A percentile compares a stretch with the other conserved stretches of the same genome.
Evolutionary conservation across 2,888 invertebrate species (phyloP).

Genomic region (Pterostichus niger): DNA sequence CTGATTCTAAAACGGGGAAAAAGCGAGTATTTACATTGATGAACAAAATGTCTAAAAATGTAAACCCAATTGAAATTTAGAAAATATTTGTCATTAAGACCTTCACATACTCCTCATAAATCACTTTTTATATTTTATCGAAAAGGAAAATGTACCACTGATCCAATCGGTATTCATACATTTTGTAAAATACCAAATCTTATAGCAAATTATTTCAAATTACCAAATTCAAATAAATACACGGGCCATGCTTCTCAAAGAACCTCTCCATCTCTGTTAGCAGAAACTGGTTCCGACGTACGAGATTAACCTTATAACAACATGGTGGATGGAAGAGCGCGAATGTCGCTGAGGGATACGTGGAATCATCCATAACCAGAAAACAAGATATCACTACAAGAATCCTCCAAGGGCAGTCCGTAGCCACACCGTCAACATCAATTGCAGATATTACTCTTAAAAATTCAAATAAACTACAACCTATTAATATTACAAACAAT

Average conservation of each 20-base stretch:
- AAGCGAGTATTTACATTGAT: not conserved
- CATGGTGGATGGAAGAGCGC: not conserved
- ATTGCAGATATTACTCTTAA: not conserved
- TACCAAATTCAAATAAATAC: not conserved
- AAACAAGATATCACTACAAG: not conserved
- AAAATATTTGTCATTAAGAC: constrained; percentile 7
- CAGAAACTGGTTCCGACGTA: constrained; percentile 3
- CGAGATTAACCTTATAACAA: not conserved
- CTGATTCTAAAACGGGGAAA: constrained; percentile 3
- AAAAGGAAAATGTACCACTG: not conserved
- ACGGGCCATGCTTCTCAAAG: constrained; percentile 4
- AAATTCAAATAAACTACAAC: not conserved
- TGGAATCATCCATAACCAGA: not conserved
- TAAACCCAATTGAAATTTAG: constrained; percentile 16
- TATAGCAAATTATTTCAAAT: not conserved
- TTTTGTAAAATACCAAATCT: constrained; percentile 8
- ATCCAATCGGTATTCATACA: constrained; percentile 16
- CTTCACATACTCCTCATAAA: constrained; percentile 11
- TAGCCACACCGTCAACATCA: not conserved
- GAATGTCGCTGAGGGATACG: not conserved
- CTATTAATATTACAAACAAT: constrained; percentile 12
- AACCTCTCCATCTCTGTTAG: constrained; percentile 15
- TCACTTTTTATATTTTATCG: constrained; percentile 12
- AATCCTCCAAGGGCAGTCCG: constrained; percentile 1
- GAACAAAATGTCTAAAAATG: constrained; percentile 8